These are phyloP conservation scores for Dendroctonus ponderosae DNA, from an alignment of 1,140 invertebrate genomes.

Conservation along the genomic window DNA sequence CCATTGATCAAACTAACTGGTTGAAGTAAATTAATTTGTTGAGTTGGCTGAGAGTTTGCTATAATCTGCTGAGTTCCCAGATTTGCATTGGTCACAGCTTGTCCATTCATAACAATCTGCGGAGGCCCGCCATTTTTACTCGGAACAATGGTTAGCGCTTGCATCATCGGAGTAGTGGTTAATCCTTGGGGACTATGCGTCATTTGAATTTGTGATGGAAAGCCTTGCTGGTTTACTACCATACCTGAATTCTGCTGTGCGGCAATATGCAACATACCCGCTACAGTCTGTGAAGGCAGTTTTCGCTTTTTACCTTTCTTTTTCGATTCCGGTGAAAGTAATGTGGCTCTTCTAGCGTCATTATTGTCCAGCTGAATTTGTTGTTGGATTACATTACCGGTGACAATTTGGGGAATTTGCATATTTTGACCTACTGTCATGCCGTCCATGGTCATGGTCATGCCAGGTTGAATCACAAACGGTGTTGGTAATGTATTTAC, in stretches of 20 bases:
- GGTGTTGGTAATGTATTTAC: slow-evolving; percentile 79
- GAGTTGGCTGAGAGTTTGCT: slow-evolving; percentile 66
- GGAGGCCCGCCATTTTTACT: slow-evolving; percentile 69
- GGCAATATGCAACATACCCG: slow-evolving; percentile 72
- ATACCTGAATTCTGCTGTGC: slow-evolving; percentile 52
- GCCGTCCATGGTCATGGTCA: slow-evolving; percentile 66
- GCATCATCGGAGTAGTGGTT: slow-evolving; percentile 64
- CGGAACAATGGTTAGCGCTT: slow-evolving; percentile 73
- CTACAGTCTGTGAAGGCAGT: slow-evolving; percentile 65
- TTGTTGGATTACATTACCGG: slow-evolving; percentile 66
- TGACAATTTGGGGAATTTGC: slow-evolving; percentile 65
- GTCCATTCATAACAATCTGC: slow-evolving; percentile 71
- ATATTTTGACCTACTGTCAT: slow-evolving; percentile 65
- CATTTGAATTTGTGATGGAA: slow-evolving; percentile 64
- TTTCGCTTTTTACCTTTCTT: slow-evolving; percentile 76
- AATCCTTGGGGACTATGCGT: slow-evolving; percentile 60
- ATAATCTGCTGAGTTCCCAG: slow-evolving; percentile 68
- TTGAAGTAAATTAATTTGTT: slow-evolving; percentile 76
- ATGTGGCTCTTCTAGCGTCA: slow-evolving; percentile 51
- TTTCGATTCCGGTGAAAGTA: slow-evolving; percentile 69
- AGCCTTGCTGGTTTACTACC: slow-evolving; percentile 55
- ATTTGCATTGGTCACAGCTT: slow-evolving; percentile 56
- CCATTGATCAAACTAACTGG: slow-evolving; percentile 77
- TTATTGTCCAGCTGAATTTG: slow-evolving; percentile 51
- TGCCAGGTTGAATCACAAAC: slow-evolving; percentile 74